Percentiles rank a stretch among this genome's conserved stretches.
These are phyloP conservation scores for Vultur gryphus DNA, from an alignment of 2,797 vertebrate species.

Conservation along the genomic window DNA sequence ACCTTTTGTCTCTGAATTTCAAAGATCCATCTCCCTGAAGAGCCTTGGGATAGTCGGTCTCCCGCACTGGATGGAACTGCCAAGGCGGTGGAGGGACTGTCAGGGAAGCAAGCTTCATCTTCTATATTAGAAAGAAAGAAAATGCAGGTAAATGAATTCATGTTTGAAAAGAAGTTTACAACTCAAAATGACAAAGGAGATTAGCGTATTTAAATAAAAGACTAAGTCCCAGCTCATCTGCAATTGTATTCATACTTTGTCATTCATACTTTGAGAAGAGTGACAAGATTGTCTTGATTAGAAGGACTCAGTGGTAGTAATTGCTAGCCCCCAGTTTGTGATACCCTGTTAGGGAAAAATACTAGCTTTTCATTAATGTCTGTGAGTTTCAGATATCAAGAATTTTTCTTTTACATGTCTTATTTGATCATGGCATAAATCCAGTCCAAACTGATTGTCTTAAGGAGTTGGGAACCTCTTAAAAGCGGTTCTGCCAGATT, in stretches of 20 bases:
- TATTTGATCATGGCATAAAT: background rate
- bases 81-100: background rate
- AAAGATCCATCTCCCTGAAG: background rate
- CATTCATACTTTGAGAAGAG: background rate
- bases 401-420: background rate
- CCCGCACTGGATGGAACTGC: background rate
- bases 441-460: background rate
- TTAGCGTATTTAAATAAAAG: background rate
- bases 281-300: background rate
- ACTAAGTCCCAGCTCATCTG: background rate
- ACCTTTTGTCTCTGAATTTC: background rate
- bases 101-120: slow-evolving; percentile 4
- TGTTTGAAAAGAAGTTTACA: background rate
- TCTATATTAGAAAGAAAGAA: slow-evolving; percentile 53
- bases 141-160: slow-evolving; percentile 23
- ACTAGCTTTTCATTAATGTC: background rate
- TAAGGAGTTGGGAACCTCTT: background rate
- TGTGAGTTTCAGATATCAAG: background rate
- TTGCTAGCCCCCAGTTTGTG: background rate
- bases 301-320: background rate
- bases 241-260: background rate
- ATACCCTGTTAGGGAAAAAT: background rate
- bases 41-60: background rate
- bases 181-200: background rate
- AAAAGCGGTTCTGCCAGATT: background rate